Evolutionary conservation across 1,140 invertebrate genomes (phyloP).

Genomic region (Archivesica marissinica): DNA sequence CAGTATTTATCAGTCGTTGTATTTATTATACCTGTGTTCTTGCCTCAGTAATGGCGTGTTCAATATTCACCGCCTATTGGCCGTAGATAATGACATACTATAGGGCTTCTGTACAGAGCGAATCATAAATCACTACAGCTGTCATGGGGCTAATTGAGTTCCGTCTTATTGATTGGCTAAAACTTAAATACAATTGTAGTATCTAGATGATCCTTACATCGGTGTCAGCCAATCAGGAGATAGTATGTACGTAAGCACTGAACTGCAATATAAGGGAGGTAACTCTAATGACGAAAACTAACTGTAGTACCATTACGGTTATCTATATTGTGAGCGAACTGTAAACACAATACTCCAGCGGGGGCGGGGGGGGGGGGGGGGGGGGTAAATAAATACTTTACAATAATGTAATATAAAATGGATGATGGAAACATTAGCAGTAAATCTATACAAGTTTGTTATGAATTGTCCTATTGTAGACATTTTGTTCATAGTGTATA

Average conservation of each 20-base stretch:
- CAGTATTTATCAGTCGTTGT: too few species aligned
- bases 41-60: too few species aligned
- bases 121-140: conserved; percentile 53
- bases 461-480: too few species aligned
- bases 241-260: conserved; percentile 14
- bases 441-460: too few species aligned
- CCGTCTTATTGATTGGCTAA: conserved; percentile 57
- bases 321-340: neutral
- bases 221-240: conserved; percentile 51
- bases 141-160: conserved; percentile 50
- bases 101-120: neutral
- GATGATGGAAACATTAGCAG: too few species aligned
- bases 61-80: conserved; percentile 25
- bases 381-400: too few species aligned
- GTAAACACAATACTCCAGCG: too few species aligned
- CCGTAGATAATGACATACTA: conserved; percentile 28
- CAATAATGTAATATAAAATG: too few species aligned
- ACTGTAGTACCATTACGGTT: neutral
- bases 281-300: neutral
- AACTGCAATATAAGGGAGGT: conserved; percentile 24
- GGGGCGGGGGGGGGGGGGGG: too few species aligned
- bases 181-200: conserved; percentile 40
- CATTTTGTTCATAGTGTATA: too few species aligned
- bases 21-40: too few species aligned
- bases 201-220: conserved; percentile 39